Percentiles rank a stretch among this genome's conserved stretches.
Evolutionary conservation across 2,113 vertebrate species (phyloP).

Genomic region (Beaufortia kweichowensis): DNA sequence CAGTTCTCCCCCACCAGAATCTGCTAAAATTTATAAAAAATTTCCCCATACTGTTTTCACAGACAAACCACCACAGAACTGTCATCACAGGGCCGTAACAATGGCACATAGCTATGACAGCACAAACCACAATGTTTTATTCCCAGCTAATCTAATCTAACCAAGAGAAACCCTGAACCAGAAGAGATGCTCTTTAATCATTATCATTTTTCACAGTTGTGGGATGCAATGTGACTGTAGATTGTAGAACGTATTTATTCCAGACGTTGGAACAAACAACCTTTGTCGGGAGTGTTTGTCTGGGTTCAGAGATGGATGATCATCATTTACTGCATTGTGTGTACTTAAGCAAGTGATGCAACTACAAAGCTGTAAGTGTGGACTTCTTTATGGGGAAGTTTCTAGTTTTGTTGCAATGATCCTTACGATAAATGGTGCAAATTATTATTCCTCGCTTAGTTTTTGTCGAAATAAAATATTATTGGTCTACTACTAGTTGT

Average conservation of each 20-base stretch:
- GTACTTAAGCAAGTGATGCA: no score
- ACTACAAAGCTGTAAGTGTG: no score
- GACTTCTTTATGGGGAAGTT: no score
- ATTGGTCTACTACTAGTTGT: no score
- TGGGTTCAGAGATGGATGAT: no score
- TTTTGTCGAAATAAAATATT: no score
- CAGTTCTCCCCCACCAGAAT: background rate
- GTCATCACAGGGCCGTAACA: background rate
- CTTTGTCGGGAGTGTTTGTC: no score
- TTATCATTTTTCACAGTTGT: background rate
- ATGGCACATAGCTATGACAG: background rate
- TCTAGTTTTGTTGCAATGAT: no score
- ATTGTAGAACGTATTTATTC: background rate
- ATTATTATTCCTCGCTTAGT: no score
- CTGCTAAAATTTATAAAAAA: background rate
- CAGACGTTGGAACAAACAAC: background rate
- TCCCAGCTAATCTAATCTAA: background rate
- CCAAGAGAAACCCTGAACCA: background rate
- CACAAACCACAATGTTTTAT: background rate
- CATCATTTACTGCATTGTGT: no score
- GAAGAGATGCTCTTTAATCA: background rate
- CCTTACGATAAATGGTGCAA: no score
- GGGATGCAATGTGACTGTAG: background rate
- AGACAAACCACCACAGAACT: conserved; percentile 8
- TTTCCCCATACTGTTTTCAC: background rate